A percentile compares a stretch with the other conserved stretches of the same genome.
phyloP scores from a whole-genome alignment of 1,140 invertebrate genomes.

The Caenorhabditis inopinata region DNA sequence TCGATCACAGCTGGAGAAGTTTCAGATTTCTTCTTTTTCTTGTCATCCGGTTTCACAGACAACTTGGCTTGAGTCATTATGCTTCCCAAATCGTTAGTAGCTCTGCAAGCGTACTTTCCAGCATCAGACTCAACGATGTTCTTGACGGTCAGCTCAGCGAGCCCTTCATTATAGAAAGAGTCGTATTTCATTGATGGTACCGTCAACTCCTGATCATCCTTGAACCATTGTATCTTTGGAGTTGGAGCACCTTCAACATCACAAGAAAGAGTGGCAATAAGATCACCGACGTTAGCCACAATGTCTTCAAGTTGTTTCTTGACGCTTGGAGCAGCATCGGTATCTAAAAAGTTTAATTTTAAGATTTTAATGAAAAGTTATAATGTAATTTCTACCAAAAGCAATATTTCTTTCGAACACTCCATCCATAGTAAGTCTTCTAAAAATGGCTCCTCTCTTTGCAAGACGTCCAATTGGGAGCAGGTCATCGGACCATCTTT shows the following conservation, averaged over 20 bases:
- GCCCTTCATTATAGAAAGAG: conserved; percentile 37
- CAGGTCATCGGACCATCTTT: conserved; percentile 49
- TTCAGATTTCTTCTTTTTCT: conserved; percentile 40
- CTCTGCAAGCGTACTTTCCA: conserved; percentile 48
- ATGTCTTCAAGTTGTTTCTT: conserved; percentile 47
- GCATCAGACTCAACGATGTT: conserved; percentile 46
- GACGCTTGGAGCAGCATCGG: conserved; percentile 44
- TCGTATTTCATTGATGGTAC: conserved; percentile 39
- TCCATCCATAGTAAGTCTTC: conserved; percentile 50
- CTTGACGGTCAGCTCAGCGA: conserved; percentile 40
- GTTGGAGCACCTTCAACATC: conserved; percentile 44
- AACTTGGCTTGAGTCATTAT: conserved; percentile 52
- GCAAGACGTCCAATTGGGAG: conserved; percentile 51
- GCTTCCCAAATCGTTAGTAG: conserved; percentile 48
- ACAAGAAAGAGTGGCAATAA: conserved; percentile 45
- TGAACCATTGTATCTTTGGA: conserved; percentile 44
- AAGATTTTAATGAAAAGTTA: background rate
- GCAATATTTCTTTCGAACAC: conserved; percentile 51
- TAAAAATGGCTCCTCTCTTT: conserved; percentile 50
- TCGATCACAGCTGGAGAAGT: conserved; percentile 28
- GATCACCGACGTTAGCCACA: conserved; percentile 49
- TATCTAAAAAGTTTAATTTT: conserved; percentile 20
- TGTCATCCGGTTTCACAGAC: conserved; percentile 34
- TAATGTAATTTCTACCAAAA: conserved; percentile 36
- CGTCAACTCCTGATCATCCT: conserved; percentile 42